A percentile compares a stretch with the other conserved stretches of the same genome.
phyloP scores from a whole-genome alignment of 2,888 invertebrate species.

The Leucophenga montana region DNA sequence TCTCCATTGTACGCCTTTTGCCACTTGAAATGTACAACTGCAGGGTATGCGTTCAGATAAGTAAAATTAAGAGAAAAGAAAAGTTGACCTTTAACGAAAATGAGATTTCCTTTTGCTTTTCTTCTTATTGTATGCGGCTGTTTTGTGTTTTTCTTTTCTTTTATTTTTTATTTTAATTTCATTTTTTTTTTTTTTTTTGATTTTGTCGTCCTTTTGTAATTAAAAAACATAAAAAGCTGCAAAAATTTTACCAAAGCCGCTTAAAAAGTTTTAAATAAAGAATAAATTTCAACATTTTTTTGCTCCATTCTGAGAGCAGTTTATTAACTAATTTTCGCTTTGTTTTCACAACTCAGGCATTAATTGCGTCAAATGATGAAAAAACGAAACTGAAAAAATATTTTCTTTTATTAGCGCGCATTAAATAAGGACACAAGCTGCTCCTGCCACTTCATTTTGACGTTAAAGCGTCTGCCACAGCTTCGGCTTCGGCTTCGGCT shows the following conservation, averaged over 20 bases:
- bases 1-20: no score
- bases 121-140: constrained; percentile 14
- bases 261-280: constrained; percentile 19
- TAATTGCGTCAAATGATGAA: constrained; percentile 59
- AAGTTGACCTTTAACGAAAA: constrained; percentile 61
- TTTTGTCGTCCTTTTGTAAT: constrained; percentile 29
- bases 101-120: constrained; percentile 36
- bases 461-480: background rate
- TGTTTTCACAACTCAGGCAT: background rate
- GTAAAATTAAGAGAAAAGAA: background rate
- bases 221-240: background rate
- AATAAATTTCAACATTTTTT: background rate
- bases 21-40: background rate
- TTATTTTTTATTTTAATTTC: constrained; percentile 49
- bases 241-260: background rate
- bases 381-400: constrained; percentile 29
- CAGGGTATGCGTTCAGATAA: constrained; percentile 45
- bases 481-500: background rate
- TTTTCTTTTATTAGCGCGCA: constrained; percentile 29
- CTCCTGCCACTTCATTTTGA: constrained; percentile 38
- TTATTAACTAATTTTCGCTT: constrained; percentile 27
- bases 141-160: constrained; percentile 59
- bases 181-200: constrained; percentile 51
- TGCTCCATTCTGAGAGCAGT: background rate
- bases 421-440: constrained; percentile 38